phyloP scores from a whole-genome alignment of 1,140 invertebrate species.

The Theocolax elegans region DNA sequence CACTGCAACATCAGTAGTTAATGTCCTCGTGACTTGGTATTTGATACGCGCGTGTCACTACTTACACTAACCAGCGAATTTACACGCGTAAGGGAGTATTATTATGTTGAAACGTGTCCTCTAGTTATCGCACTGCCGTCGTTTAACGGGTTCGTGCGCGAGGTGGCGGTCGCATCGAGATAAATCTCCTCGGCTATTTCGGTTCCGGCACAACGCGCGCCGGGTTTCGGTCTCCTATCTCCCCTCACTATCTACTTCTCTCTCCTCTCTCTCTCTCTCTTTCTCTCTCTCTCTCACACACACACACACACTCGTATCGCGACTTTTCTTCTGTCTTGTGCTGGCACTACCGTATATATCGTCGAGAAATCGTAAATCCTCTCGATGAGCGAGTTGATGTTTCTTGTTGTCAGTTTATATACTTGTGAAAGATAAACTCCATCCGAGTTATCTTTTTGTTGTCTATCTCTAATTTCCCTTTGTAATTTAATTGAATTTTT shows the following conservation, averaged over 20 bases:
- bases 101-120: conserved; percentile 43
- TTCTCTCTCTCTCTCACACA: not conserved
- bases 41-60: no score
- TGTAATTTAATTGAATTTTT: no score
- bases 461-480: no score
- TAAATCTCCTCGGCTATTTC: conserved; percentile 57
- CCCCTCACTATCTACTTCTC: not conserved
- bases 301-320: not conserved
- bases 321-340: conserved; percentile 1
- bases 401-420: not conserved
- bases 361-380: conserved; percentile 28
- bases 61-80: no score
- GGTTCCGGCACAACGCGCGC: conserved; percentile 49
- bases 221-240: conserved; percentile 23
- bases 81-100: conserved; percentile 45
- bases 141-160: conserved; percentile 53
- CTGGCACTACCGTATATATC: not conserved
- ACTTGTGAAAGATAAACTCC: conserved; percentile 1
- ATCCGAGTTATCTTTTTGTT: no score
- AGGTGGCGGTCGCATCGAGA: conserved; percentile 41
- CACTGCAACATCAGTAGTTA: no score
- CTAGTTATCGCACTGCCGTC: conserved; percentile 40
- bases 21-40: no score
- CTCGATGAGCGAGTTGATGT: conserved; percentile 5
- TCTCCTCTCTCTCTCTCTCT: not conserved